A percentile compares a stretch with the other conserved stretches of the same genome.
These are phyloP conservation scores for Bradypodion ventrale DNA, from an alignment of 2,797 vertebrate species.

Conservation along the genomic window DNA sequence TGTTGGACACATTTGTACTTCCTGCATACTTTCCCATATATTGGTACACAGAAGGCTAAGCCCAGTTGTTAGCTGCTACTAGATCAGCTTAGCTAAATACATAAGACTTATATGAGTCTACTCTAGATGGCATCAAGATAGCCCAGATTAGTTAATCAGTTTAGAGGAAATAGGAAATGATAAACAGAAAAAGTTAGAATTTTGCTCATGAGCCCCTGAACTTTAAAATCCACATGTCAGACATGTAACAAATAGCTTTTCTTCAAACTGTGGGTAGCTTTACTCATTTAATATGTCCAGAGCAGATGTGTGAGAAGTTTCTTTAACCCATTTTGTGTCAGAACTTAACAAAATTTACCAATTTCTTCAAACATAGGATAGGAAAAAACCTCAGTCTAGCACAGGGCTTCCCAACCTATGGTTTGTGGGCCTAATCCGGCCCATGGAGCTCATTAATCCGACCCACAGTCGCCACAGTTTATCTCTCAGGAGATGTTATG, in stretches of 20 bases:
- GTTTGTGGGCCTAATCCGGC: no score
- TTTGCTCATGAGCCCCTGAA: neutral
- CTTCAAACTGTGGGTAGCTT: neutral
- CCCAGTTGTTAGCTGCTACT: neutral
- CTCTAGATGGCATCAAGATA: no score
- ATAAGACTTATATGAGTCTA: no score
- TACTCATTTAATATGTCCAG: neutral
- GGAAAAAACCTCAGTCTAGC: neutral
- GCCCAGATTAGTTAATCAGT: neutral
- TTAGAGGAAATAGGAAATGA: neutral
- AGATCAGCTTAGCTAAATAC: no score
- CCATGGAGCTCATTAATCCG: no score
- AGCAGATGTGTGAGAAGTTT: neutral
- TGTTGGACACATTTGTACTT: conserved; percentile 34
- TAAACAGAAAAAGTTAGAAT: no score
- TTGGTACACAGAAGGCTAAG: neutral
- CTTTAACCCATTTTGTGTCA: neutral
- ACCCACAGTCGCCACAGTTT: no score
- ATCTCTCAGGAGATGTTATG: no score
- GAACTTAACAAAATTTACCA: neutral
- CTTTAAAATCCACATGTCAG: neutral
- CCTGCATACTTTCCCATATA: conserved; percentile 13
- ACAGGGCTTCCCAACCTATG: no score
- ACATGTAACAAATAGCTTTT: neutral
- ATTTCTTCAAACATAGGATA: neutral